Evolutionary conservation across 2,797 vertebrate genomes (phyloP), one percentile per base, ranked within the genome.

Genomic region (Kryptolebias ocellatus): DNA sequence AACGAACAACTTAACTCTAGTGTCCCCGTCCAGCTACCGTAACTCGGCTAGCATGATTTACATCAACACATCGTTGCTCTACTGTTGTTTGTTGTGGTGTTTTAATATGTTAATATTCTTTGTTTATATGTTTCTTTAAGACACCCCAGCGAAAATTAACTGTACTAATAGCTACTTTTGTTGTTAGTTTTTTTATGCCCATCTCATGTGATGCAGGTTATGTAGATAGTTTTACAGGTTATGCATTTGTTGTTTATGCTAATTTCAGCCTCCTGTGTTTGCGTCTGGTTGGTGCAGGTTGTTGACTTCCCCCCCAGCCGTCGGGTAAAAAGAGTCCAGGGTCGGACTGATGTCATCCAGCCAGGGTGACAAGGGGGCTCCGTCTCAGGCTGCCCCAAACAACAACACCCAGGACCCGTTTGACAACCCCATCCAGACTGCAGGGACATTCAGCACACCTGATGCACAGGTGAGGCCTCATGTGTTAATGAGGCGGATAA

Each of bases 261-360:
- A 42, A 12, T 45, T 45, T 37, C 12, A 50, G 27, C 28, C 31
- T 34, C 2, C 4, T 28, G 8, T 44, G 47, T 64, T 59, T 71
- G 16, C 34, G 63, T 45, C 42, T 69, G n/a, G 60, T 59, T 67
- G 42, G 72, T 59, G 15, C 62, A 80, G 72, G 58, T 63, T 31
- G 39, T 50, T 58, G 71, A 57, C 49, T 44, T 68, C 20, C 37
- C 52, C 42, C 34, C 39, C 56, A 28, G 42, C 47, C 62, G 37
- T 58, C 62, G 65, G 72, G 45, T 60, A 54, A 42, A 24, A 12
- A 76, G 50, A 70, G 29, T 55, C 67, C 76, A 70, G 70, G 71
- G 18, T 62, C 34, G 67, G 66, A 42, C 84, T 79, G 59, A 94
- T 94, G 93, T 90, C 93, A 70, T 47, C 72, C 61, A 80, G 58